phyloP scores from a whole-genome alignment of 2,888 invertebrate genomes.

The Andrena bucephala region DNA sequence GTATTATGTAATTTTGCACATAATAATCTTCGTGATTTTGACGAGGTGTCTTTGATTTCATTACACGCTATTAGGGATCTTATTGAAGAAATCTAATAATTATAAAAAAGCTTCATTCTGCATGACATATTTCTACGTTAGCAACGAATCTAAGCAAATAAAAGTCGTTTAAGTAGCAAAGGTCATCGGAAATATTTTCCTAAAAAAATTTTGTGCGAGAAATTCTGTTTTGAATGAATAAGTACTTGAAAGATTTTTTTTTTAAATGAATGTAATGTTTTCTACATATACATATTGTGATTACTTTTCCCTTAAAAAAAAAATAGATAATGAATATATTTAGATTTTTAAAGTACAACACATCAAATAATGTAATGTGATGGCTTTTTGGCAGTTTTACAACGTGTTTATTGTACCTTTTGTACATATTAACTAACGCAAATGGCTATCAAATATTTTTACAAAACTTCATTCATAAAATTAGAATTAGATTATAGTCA shows the following conservation, averaged over 20 bases:
- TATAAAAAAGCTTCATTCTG: constrained; percentile 44
- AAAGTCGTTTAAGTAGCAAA: constrained; percentile 39
- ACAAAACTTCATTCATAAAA: neutral
- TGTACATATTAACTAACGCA: constrained; percentile 7
- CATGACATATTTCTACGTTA: constrained; percentile 47
- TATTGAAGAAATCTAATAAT: constrained; percentile 17
- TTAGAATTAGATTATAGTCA: constrained; percentile 1
- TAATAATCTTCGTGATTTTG: constrained; percentile 12
- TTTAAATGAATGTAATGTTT: too few relatives aligned
- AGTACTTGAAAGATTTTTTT: too few relatives aligned
- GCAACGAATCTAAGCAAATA: constrained; percentile 62
- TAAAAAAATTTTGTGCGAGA: neutral
- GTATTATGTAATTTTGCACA: constrained; percentile 10
- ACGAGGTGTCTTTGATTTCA: constrained; percentile 24
- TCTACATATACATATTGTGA: too few relatives aligned
- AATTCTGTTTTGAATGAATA: neutral
- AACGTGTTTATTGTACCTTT: neutral
- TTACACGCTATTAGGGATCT: constrained; percentile 32
- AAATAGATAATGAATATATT: neutral
- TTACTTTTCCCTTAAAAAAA: neutral
- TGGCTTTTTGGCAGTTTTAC: neutral
- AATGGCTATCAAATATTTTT: neutral
- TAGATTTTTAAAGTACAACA: neutral
- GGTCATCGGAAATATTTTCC: constrained; percentile 47
- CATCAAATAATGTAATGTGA: neutral